A percentile compares a stretch with the other conserved stretches of the same genome.
Evolutionary conservation across 2,797 vertebrate genomes (phyloP).

Genomic region (Coregonus sp.): DNA sequence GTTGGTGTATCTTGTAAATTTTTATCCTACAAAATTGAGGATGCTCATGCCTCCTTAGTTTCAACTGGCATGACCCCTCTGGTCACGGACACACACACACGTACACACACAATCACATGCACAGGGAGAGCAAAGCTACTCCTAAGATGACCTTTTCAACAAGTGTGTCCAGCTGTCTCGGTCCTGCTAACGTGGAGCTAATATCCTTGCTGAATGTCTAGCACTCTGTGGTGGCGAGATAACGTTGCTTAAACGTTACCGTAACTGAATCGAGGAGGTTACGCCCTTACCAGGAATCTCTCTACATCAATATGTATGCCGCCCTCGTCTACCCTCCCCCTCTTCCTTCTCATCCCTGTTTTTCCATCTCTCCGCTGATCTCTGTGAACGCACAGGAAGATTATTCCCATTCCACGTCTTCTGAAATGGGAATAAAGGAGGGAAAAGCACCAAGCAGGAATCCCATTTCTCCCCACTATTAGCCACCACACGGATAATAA

Average conservation of each 20-base stretch:
- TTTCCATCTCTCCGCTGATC: conserved; percentile 34
- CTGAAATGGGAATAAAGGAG: neutral
- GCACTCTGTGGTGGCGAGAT: conserved; percentile 58
- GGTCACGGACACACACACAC: too few relatives aligned
- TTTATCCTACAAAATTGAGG: neutral
- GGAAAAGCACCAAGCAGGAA: conserved; percentile 36
- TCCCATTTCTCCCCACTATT: conserved; percentile 67
- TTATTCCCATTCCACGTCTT: conserved; percentile 36
- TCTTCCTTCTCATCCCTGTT: conserved; percentile 15
- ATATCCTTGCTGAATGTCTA: conserved; percentile 36
- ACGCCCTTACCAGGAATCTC: conserved; percentile 54
- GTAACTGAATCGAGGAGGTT: conserved; percentile 61
- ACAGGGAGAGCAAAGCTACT: conserved; percentile 33
- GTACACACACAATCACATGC: neutral
- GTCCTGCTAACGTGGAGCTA: conserved; percentile 35
- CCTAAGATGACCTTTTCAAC: neutral
- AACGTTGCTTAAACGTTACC: conserved; percentile 57
- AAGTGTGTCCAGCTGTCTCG: conserved; percentile 29
- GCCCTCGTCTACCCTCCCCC: neutral
- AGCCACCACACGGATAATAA: conserved; percentile 47
- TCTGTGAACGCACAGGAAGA: conserved; percentile 41
- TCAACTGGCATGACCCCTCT: too few relatives aligned
- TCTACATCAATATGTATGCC: conserved; percentile 51
- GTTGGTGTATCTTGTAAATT: neutral
- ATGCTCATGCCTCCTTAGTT: too few relatives aligned